Conservation (phyloP, 2,797 vertebrate genomes). For the Aotus griseimembra region DNA sequence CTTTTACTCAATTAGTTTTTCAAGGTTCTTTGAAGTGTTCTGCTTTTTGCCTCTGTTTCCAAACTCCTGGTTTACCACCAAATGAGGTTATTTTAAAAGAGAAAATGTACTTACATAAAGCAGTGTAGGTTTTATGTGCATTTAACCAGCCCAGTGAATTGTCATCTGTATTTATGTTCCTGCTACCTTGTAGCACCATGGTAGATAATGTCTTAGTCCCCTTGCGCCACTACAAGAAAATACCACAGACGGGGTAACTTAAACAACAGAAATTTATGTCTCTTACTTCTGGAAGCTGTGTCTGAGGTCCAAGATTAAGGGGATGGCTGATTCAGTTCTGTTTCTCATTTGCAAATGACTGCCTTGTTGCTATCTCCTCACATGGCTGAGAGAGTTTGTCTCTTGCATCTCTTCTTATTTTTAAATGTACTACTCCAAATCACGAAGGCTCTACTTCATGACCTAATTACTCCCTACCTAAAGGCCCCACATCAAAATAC, state of each 20-base stretch:
- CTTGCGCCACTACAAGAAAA: not conserved
- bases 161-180: not conserved
- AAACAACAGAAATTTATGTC: not conserved
- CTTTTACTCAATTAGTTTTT: not conserved
- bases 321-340: not conserved
- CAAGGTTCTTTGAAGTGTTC: not conserved
- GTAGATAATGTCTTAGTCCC: not conserved
- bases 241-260: not conserved
- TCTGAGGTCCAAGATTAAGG: not conserved
- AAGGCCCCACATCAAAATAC: not conserved
- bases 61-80: not conserved
- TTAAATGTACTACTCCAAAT: not conserved
- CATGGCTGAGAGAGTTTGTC: not conserved
- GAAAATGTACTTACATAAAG: not conserved
- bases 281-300: not conserved
- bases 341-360: not conserved
- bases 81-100: slow-evolving; percentile 5
- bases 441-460: not conserved
- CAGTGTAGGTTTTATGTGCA: not conserved
- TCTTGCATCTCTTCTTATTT: not conserved
- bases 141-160: not conserved
- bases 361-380: not conserved
- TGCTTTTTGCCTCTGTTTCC: not conserved
- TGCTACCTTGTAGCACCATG: not conserved
- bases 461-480: not conserved